Conservation (phyloP, 1,140 invertebrate species). For the Steinernema khuongi region DNA sequence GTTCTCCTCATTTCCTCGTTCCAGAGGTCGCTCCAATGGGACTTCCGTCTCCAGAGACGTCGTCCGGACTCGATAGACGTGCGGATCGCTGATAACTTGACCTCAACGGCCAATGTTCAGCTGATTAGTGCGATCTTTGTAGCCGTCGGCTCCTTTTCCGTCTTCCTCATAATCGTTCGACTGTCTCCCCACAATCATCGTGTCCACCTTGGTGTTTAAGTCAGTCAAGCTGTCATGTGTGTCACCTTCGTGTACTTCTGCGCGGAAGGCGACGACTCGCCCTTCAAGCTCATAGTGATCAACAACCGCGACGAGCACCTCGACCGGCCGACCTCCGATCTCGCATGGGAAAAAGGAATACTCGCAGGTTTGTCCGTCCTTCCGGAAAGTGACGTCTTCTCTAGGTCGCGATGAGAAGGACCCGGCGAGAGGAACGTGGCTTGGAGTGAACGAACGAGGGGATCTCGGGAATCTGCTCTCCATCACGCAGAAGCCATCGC, state of each 20-base stretch:
- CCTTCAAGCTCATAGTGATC: constrained; percentile 39
- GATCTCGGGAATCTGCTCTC: constrained; percentile 43
- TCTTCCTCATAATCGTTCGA: background rate
- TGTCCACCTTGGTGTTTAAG: constrained; percentile 23
- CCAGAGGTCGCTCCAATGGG: no score
- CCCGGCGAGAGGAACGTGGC: constrained; percentile 41
- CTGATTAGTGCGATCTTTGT: background rate
- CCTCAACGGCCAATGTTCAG: background rate
- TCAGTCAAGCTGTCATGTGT: constrained; percentile 27
- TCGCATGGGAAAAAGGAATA: constrained; percentile 41
- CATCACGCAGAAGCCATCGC: constrained; percentile 37
- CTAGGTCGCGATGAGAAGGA: constrained; percentile 42
- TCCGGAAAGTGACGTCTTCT: background rate
- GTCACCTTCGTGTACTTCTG: constrained; percentile 34
- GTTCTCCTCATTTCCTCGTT: no score
- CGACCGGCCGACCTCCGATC: constrained; percentile 34
- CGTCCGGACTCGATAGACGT: no score
- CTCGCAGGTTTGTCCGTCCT: constrained; percentile 47
- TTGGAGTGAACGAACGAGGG: constrained; percentile 37
- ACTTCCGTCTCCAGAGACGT: background rate
- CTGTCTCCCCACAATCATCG: constrained; percentile 6
- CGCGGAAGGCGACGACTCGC: constrained; percentile 8
- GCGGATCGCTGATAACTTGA: background rate
- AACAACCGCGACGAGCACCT: constrained; percentile 48
- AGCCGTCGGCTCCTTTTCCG: background rate